phyloP scores from a whole-genome alignment of 2,797 vertebrate species.

The Sebastes itinus region DNA sequence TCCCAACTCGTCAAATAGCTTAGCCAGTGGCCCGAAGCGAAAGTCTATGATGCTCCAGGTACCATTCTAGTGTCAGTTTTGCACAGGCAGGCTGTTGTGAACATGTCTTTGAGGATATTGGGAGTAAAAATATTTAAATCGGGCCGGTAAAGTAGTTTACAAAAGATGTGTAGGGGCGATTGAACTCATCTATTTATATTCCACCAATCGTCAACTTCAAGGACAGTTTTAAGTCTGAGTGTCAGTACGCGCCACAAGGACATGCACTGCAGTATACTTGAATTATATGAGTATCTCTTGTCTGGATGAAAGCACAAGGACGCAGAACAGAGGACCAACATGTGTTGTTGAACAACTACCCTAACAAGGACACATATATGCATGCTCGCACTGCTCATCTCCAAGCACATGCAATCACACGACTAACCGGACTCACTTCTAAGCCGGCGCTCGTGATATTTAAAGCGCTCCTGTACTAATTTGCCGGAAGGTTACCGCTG shows the following conservation, averaged over 20 bases:
- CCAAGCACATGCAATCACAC: slow-evolving; percentile 28
- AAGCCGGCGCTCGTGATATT: slow-evolving; percentile 45
- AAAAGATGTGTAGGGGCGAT: too few species aligned
- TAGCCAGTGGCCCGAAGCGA: too few species aligned
- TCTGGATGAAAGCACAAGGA: slow-evolving; percentile 8
- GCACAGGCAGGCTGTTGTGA: background rate
- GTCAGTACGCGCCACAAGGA: background rate
- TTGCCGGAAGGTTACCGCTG: slow-evolving; percentile 59
- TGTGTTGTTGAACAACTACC: background rate
- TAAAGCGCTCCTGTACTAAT: slow-evolving; percentile 59
- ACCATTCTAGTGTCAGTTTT: background rate
- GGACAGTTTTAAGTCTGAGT: background rate
- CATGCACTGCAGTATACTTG: background rate
- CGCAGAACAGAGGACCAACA: background rate
- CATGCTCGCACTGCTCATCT: background rate
- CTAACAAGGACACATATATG: background rate
- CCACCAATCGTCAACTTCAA: background rate
- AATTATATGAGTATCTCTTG: background rate
- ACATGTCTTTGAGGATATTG: too few species aligned
- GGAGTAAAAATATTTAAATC: background rate
- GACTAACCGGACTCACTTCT: slow-evolving; percentile 12
- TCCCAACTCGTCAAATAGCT: background rate
- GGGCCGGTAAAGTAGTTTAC: too few species aligned
- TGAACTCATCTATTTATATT: background rate
- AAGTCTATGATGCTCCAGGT: background rate